Evolutionary conservation across 2,113 vertebrate species (phyloP).

Genomic region (Oncorhynchus masou): DNA sequence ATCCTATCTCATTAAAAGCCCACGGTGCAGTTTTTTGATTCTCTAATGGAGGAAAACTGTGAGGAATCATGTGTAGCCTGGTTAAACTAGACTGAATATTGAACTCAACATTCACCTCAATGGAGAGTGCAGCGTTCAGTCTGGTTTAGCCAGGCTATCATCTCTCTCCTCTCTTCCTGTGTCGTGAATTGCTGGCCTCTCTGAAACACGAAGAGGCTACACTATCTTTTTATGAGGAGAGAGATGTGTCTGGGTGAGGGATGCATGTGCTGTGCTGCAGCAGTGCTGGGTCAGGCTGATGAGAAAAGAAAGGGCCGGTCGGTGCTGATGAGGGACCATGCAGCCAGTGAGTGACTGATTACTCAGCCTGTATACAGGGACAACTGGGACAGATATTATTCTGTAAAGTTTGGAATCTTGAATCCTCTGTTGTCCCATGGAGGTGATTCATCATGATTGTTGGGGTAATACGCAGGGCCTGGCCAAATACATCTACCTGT

Average conservation of each 20-base stretch:
- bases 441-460: conserved; percentile 11
- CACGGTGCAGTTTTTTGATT: conserved; percentile 24
- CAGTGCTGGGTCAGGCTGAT: neutral
- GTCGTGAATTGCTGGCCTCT: neutral
- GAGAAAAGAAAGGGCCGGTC: neutral
- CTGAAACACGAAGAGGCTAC: neutral
- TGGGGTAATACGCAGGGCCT: conserved; percentile 11
- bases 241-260: conserved; percentile 24
- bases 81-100: too few species aligned
- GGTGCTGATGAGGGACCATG: neutral
- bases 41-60: conserved; percentile 26
- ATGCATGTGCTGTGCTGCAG: neutral
- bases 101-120: too few species aligned
- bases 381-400: conserved; percentile 23
- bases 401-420: conserved; percentile 9
- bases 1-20: conserved; percentile 40
- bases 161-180: neutral
- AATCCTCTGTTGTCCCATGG: conserved; percentile 1
- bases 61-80: too few species aligned
- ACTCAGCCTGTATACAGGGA: conserved; percentile 10
- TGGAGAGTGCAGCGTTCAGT: too few species aligned
- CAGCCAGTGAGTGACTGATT: conserved; percentile 18
- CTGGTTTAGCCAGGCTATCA: conserved; percentile 13
- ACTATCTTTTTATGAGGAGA: neutral
- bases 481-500: neutral